phyloP scores from a whole-genome alignment of 1,140 invertebrate species.

The Platyscapa corneri region DNA sequence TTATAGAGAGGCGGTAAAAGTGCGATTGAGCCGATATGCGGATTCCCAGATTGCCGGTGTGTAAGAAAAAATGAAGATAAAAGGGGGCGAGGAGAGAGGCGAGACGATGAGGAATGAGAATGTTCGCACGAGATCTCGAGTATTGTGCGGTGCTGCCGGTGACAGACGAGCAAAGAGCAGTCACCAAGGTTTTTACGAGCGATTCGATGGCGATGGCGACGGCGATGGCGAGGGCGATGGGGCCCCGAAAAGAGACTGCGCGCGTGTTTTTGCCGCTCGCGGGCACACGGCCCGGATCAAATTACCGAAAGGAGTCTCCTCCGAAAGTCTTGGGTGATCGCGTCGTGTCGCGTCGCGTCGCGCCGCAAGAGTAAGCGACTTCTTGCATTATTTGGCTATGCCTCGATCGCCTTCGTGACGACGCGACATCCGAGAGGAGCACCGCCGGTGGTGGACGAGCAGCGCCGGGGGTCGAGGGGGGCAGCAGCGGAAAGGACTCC shows the following conservation, averaged over 20 bases:
- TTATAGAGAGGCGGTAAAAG: slow-evolving; percentile 21
- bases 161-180: slow-evolving; percentile 46
- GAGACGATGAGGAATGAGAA: slow-evolving; percentile 47
- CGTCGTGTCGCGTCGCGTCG: neutral
- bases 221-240: neutral
- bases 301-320: slow-evolving; percentile 31
- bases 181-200: slow-evolving; percentile 41
- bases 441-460: too few relatives aligned
- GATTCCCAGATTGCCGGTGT: neutral
- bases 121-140: slow-evolving; percentile 35
- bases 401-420: neutral
- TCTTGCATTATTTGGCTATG: slow-evolving; percentile 28
- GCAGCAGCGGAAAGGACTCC: neutral
- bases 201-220: neutral
- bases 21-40: neutral
- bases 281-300: slow-evolving; percentile 23
- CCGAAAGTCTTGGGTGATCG: neutral
- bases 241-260: slow-evolving; percentile 8
- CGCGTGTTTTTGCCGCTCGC: slow-evolving; percentile 29
- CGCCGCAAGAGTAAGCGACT: neutral
- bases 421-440: too few relatives aligned
- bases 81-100: slow-evolving; percentile 14
- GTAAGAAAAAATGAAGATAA: neutral
- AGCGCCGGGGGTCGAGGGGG: too few relatives aligned
- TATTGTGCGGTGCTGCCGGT: slow-evolving; percentile 26